Base-by-base conservation (phyloP, 2,113 vertebrate species). In the Cheilinus undulatus region DNA sequence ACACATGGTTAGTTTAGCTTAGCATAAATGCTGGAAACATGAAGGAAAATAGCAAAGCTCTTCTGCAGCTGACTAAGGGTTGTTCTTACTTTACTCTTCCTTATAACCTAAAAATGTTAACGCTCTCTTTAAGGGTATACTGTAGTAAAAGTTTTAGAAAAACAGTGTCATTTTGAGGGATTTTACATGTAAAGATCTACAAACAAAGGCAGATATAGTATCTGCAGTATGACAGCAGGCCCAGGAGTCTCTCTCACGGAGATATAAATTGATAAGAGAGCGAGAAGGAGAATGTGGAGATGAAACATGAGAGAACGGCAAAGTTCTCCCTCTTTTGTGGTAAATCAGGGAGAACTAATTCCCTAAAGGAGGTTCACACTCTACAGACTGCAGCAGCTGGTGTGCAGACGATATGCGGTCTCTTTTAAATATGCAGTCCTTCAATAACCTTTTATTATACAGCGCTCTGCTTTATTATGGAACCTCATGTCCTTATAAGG, bases 271-370 rank as follows among this genome's bases (percentile, higher is more conserved):
- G 57, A 75, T 69, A 64, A 64, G 54, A n/a, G 14, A 59, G 58
- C 34, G 48, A 22, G 26, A 49, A 49, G 15, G 45, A 71, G 61
- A 72, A 73, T 7, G 68, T 7, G 14, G 24, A 40, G 58, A 72
- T 72, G 71, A 76, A 74, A 65, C 43, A 40, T 11, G 46, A 13
- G 24, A 42, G 20, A 62, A 57, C 22, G 5, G 48, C 30, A 59
- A 73, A 79, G 64, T 69, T 65, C n/a, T 14, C 30, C 32, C 42
- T 57, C 70, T 85, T 68, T 84, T 69, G 82, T 76, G 69, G 61
- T 57, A 57, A 80, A 67, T 68, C 24, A 58, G 49, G 67, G 51
- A 53, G 68, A 73, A 62, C 54, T 72, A 71, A 85, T 67, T 77
- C 69, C 74, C 73, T 56, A 7, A 28, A 72, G 71, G 64, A 73